Conservation (phyloP, 2,113 vertebrate species). For the Gulo gulo region DNA sequence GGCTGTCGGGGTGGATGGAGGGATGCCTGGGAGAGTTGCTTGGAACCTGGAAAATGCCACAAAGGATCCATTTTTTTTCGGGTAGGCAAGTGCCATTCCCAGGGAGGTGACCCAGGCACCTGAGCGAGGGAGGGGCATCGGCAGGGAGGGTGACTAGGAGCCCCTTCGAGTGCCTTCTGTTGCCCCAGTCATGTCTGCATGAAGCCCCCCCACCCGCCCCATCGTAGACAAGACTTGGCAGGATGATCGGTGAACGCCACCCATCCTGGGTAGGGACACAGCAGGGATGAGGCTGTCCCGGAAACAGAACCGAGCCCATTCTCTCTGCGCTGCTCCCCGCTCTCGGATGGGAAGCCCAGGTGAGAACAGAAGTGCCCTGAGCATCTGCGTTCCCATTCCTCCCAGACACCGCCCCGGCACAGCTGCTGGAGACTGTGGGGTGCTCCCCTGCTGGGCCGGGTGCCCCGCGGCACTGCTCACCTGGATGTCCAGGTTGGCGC, state of each 20-base stretch:
- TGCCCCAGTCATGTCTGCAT: background rate
- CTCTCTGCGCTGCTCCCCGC: background rate
- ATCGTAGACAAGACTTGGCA: background rate
- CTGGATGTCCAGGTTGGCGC: slow-evolving; percentile 91
- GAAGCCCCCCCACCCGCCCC: background rate
- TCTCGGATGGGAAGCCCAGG: background rate
- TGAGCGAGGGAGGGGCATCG: background rate
- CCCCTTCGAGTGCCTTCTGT: background rate
- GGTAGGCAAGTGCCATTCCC: background rate
- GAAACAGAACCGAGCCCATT: background rate
- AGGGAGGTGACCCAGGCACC: background rate
- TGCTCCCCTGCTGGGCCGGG: background rate
- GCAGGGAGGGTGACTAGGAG: background rate
- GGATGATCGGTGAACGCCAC: background rate
- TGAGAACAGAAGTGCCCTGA: background rate
- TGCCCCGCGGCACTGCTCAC: slow-evolving; percentile 72
- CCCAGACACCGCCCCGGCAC: background rate
- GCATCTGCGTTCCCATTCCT: background rate
- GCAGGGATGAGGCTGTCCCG: background rate
- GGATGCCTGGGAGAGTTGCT: slow-evolving; percentile 89
- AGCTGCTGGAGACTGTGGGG: background rate
- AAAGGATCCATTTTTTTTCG: background rate
- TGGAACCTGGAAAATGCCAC: slow-evolving; percentile 87
- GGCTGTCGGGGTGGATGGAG: slow-evolving; percentile 95
- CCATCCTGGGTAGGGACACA: background rate